Evolutionary conservation across 2,888 invertebrate species (phyloP), one percentile per base, ranked within the genome.

Genomic region (Nymphalis urticae): DNA sequence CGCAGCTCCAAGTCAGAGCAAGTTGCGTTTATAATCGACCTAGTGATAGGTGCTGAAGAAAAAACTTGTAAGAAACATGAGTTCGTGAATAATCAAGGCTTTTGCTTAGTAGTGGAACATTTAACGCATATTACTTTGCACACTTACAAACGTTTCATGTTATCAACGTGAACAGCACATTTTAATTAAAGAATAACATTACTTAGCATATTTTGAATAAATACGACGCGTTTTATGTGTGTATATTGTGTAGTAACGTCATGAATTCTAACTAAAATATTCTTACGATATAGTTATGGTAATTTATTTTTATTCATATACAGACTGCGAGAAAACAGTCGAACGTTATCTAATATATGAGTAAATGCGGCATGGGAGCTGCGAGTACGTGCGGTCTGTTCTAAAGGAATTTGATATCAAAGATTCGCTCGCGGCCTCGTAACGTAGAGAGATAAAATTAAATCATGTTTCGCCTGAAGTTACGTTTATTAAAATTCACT

Each of bases 341-440:
- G 86, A 89, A 90, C 81, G 84, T 84, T 89, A 89, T 89, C 87
- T 89, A 84, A 88, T 88, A 88, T 89, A 89, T 87, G 88, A 88
- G 87, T 83, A 84, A 85, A 85, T 85, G 82, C 77, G 82, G 79
- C 81, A 79, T 85, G 80, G 84, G 82, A 73, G 75, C 78, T 10
- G 13, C 58, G 58, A 36, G 77, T 87, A 87, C 86, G 88, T 90
- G 89, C 84, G 88, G 87, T 85, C 80, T 83, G 83, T 80, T 87
- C 86, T 87, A 80, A 89, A 90, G 87, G 88, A 89, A 89, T 90
- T 89, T 88, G 85, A 87, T 90, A 89, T 89, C 87, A 90, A 87
- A 88, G 86, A 89, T 87, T 82, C 82, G 80, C 82, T 82, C 73
- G 79, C 79, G 76, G 80, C 75, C 77, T 75, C 75, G 78, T 79